phyloP scores from a whole-genome alignment of 1,140 invertebrate genomes.

The Drosophila mojavensis region DNA sequence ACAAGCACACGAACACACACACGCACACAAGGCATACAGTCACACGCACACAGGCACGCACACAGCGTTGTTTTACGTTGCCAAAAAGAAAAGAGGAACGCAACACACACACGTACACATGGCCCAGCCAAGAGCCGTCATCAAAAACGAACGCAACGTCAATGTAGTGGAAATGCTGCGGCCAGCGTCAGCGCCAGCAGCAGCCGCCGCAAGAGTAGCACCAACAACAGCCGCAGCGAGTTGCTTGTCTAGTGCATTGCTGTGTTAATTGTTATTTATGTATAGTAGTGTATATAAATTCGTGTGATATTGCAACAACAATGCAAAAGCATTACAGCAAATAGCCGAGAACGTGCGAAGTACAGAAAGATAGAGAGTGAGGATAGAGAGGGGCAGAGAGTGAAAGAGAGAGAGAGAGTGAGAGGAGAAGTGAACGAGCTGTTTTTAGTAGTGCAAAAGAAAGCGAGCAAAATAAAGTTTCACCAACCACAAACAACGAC shows the following conservation, averaged over 20 bases:
- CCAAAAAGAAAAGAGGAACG: conserved; percentile 24
- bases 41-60: conserved; percentile 13
- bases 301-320: conserved; percentile 69
- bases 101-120: conserved; percentile 52
- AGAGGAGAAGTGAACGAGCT: not conserved
- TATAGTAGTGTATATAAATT: conserved; percentile 72
- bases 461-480: conserved; percentile 26
- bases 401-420: not conserved
- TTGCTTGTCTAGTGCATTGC: conserved; percentile 41
- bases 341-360: not conserved
- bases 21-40: conserved; percentile 1
- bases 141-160: conserved; percentile 17
- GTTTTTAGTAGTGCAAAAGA: not conserved
- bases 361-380: conserved; percentile 1
- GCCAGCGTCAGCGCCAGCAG: conserved; percentile 28
- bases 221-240: conserved; percentile 24
- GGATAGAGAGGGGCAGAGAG: not conserved
- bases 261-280: conserved; percentile 79
- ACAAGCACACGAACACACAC: conserved; percentile 35
- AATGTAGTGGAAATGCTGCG: conserved; percentile 37
- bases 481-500: conserved; percentile 65
- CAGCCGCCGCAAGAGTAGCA: conserved; percentile 21
- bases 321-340: conserved; percentile 30
- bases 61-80: conserved; percentile 21
- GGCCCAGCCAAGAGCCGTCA: conserved; percentile 42